Conservation (phyloP, 2,113 vertebrate genomes). For the Labeo catla region DNA sequence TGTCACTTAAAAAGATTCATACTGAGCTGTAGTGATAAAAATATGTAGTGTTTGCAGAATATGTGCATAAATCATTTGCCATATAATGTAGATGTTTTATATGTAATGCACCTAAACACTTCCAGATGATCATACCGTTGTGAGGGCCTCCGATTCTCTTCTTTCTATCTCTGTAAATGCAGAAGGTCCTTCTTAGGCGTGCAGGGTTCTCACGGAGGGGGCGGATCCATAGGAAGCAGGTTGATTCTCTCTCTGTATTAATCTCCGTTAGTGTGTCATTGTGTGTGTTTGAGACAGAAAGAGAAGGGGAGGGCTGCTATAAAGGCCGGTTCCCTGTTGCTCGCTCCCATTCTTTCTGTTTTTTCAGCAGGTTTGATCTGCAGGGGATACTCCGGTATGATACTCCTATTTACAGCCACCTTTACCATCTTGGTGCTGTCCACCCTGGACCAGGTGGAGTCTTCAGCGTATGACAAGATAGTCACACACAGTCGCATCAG, state of each 20-base stretch:
- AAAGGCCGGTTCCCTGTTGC: conserved; percentile 81
- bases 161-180: background rate
- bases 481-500: conserved; percentile 94
- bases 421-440: conserved; percentile 76
- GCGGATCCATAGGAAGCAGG: conserved; percentile 48
- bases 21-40: background rate
- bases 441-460: conserved; percentile 76
- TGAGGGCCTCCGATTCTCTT: background rate
- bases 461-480: conserved; percentile 94
- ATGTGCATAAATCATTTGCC: background rate
- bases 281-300: conserved; percentile 58
- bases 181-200: conserved; percentile 9
- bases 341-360: conserved; percentile 72
- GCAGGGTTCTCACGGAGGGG: conserved; percentile 54
- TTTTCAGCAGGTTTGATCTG: conserved; percentile 63
- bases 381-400: conserved; percentile 81
- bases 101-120: background rate
- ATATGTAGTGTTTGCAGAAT: background rate
- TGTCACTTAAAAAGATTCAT: background rate
- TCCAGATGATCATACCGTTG: background rate
- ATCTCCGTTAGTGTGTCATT: conserved; percentile 63
- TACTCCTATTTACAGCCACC: conserved; percentile 71
- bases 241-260: conserved; percentile 48
- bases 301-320: conserved; percentile 78
- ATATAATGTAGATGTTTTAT: background rate